Percentiles rank a stretch among this genome's conserved stretches.
Conservation (phyloP, 1,140 invertebrate genomes). For the Odontomachus brunneus region DNA sequence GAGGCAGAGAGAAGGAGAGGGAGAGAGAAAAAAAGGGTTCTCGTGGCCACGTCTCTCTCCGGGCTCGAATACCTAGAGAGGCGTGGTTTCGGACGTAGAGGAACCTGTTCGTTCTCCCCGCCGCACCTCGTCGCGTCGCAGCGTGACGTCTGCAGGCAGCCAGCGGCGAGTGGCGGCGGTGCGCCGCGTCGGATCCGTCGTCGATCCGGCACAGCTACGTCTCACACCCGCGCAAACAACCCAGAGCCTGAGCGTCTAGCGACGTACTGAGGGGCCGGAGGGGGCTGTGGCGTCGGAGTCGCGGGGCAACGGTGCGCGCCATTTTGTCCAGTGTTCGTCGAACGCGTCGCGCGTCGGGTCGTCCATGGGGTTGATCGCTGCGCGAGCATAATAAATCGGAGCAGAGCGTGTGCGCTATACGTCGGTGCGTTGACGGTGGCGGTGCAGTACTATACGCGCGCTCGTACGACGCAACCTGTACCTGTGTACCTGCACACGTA, state of each 20-base stretch:
- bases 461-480: not conserved
- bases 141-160: slow-evolving; percentile 30
- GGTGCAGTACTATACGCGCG: not conserved
- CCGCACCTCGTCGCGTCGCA: not conserved
- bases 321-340: slow-evolving; percentile 72
- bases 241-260: too few relatives aligned
- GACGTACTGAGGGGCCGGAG: too few relatives aligned
- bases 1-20: too few relatives aligned
- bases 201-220: too few relatives aligned
- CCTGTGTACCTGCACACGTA: not conserved
- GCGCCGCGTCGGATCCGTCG: too few relatives aligned
- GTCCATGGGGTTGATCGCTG: slow-evolving; percentile 60
- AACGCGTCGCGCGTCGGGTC: slow-evolving; percentile 72
- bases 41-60: not conserved
- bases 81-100: slow-evolving; percentile 63
- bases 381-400: not conserved
- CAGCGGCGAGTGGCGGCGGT: not conserved
- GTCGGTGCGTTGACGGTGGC: not conserved
- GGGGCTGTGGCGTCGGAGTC: slow-evolving; percentile 58
- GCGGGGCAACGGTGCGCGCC: slow-evolving; percentile 63
- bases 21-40: not conserved
- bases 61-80: slow-evolving; percentile 63
- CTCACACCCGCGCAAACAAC: too few relatives aligned
- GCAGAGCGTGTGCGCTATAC: too few relatives aligned
- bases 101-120: slow-evolving; percentile 61